A percentile compares a stretch with the other conserved stretches of the same genome.
Evolutionary conservation across 1,140 invertebrate genomes (phyloP).

Genomic region (Halesus radiatus): DNA sequence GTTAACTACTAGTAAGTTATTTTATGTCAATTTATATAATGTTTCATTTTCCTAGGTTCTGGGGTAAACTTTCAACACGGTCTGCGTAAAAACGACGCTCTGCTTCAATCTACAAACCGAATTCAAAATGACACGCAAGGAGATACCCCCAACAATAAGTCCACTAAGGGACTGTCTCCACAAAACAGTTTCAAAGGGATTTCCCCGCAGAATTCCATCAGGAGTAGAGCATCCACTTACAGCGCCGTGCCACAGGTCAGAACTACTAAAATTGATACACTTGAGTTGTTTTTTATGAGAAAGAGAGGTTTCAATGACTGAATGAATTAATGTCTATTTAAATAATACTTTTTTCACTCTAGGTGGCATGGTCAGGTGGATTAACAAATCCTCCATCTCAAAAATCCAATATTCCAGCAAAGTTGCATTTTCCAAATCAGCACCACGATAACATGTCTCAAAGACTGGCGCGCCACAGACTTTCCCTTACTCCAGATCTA

Average conservation of each 20-base stretch:
- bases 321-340: too few relatives aligned
- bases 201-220: slow-evolving; percentile 52
- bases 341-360: slow-evolving; percentile 1
- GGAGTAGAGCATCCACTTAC: slow-evolving; percentile 61
- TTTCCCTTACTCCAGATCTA: slow-evolving; percentile 68
- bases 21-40: not conserved
- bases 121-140: slow-evolving; percentile 81
- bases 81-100: slow-evolving; percentile 70
- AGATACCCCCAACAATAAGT: slow-evolving; percentile 64
- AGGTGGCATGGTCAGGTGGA: slow-evolving; percentile 66
- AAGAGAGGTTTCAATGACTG: too few relatives aligned
- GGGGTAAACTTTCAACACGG: slow-evolving; percentile 64
- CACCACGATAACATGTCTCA: slow-evolving; percentile 54
- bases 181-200: slow-evolving; percentile 57
- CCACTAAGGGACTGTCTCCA: slow-evolving; percentile 61
- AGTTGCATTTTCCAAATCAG: slow-evolving; percentile 52
- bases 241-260: slow-evolving; percentile 58
- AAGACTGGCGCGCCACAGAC: slow-evolving; percentile 64
- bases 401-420: slow-evolving; percentile 50
- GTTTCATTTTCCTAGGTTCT: slow-evolving; percentile 48
- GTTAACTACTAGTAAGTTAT: too few relatives aligned
- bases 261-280: not conserved
- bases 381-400: slow-evolving; percentile 33
- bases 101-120: slow-evolving; percentile 72
- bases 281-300: not conserved